phyloP scores from a whole-genome alignment of 2,888 invertebrate species.

The Nyleta sp. region DNA sequence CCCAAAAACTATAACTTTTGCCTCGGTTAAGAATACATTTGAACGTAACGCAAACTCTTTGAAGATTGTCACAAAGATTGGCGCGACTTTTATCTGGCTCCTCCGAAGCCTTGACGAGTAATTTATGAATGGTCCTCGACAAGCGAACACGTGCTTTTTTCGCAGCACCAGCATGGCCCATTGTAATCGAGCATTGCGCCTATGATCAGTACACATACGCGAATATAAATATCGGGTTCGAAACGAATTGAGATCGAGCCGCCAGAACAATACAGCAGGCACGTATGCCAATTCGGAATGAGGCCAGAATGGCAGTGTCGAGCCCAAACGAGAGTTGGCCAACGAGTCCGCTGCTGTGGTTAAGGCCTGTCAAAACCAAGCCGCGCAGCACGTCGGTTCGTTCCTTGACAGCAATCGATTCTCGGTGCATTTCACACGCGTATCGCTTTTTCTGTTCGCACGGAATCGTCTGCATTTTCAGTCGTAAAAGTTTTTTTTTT shows the following conservation, averaged over 20 bases:
- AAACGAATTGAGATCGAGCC: conserved; percentile 77
- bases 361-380: conserved; percentile 77
- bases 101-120: conserved; percentile 32
- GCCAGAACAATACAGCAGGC: conserved; percentile 76
- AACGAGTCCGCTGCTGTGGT: conserved; percentile 71
- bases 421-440: conserved; percentile 38
- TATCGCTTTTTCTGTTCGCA: conserved; percentile 38
- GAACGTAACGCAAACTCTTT: no score
- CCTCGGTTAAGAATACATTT: no score
- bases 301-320: conserved; percentile 76
- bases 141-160: conserved; percentile 55
- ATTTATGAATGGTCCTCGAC: conserved; percentile 56
- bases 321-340: conserved; percentile 71
- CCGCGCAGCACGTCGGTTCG: conserved; percentile 64
- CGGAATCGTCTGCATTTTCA: no score
- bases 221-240: conserved; percentile 67
- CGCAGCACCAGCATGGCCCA: conserved; percentile 24
- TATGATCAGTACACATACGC: conserved; percentile 42
- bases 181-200: conserved; percentile 32
- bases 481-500: background rate
- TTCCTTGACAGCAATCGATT: conserved; percentile 54
- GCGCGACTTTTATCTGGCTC: no score
- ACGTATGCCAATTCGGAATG: conserved; percentile 79
- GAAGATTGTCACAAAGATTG: no score
- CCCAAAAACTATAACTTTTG: no score